phyloP scores from a whole-genome alignment of 2,113 vertebrate genomes.

The Ranitomeya variabilis region DNA sequence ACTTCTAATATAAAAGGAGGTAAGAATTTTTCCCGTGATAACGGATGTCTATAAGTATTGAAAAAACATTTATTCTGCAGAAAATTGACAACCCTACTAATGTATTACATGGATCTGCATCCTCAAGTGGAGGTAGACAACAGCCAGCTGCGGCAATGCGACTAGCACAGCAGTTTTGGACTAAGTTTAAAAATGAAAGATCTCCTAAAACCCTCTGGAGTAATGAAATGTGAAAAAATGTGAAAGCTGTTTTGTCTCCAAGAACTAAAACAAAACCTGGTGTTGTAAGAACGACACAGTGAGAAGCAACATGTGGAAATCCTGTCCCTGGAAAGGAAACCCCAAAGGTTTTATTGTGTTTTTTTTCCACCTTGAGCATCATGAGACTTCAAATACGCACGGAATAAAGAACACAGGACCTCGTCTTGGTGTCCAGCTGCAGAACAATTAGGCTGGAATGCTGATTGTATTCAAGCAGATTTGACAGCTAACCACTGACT shows the following conservation, averaged over 20 bases:
- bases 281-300: slow-evolving; percentile 39
- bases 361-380: slow-evolving; percentile 36
- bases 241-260: slow-evolving; percentile 47
- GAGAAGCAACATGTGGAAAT: slow-evolving; percentile 26
- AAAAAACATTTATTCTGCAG: slow-evolving; percentile 22
- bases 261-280: slow-evolving; percentile 50
- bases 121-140: background rate
- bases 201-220: slow-evolving; percentile 36
- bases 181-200: slow-evolving; percentile 27
- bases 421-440: slow-evolving; percentile 30
- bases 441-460: slow-evolving; percentile 48
- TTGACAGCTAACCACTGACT: slow-evolving; percentile 50
- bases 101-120: slow-evolving; percentile 12
- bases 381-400: slow-evolving; percentile 22
- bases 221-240: slow-evolving; percentile 32
- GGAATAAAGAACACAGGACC: slow-evolving; percentile 3
- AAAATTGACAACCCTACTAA: slow-evolving; percentile 4
- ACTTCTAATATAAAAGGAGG: background rate
- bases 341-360: slow-evolving; percentile 23
- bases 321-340: slow-evolving; percentile 45
- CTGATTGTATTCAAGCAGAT: slow-evolving; percentile 26
- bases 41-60: background rate
- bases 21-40: background rate
- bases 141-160: slow-evolving; percentile 32
- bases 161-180: slow-evolving; percentile 40